phyloP scores from a whole-genome alignment of 2,113 vertebrate species.

The Lepisosteus oculatus region DNA sequence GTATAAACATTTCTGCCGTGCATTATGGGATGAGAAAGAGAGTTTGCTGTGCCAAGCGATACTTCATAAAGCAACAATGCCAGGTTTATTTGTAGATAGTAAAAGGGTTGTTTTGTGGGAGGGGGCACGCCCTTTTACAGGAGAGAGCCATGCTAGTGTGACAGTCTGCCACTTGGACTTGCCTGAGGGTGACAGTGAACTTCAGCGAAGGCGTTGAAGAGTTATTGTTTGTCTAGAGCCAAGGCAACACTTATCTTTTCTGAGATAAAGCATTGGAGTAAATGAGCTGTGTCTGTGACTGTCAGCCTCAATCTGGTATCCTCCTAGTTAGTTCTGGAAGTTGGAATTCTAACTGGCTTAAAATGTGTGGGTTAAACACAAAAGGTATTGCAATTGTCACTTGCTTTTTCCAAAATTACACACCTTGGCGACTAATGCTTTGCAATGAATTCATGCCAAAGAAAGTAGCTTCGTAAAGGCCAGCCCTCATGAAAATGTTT shows the following conservation, averaged over 20 bases:
- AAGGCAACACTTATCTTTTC: slow-evolving; percentile 4
- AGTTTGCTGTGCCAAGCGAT: not conserved
- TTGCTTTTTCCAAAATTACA: too few species aligned
- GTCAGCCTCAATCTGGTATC: not conserved
- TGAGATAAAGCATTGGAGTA: not conserved
- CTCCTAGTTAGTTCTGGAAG: too few species aligned
- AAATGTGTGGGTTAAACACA: too few species aligned
- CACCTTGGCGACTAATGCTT: too few species aligned
- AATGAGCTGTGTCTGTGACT: slow-evolving; percentile 10
- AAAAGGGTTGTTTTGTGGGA: not conserved
- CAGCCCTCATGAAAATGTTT: too few species aligned
- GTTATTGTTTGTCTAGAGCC: slow-evolving; percentile 5
- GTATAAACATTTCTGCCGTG: not conserved
- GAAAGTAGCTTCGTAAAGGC: too few species aligned
- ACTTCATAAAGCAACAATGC: slow-evolving; percentile 10
- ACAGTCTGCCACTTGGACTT: slow-evolving; percentile 11
- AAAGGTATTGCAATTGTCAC: too few species aligned
- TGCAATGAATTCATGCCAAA: too few species aligned
- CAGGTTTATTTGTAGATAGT: slow-evolving; percentile 10
- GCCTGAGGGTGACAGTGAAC: slow-evolving; percentile 1
- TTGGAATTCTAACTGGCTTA: too few species aligned
- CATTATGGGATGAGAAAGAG: not conserved
- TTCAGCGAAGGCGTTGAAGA: not conserved
- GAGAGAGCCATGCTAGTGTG: not conserved
- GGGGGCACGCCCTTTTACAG: not conserved